Percentiles rank a stretch among this genome's conserved stretches.
phyloP scores from a whole-genome alignment of 2,113 vertebrate genomes.

The Anguilla rostrata region DNA sequence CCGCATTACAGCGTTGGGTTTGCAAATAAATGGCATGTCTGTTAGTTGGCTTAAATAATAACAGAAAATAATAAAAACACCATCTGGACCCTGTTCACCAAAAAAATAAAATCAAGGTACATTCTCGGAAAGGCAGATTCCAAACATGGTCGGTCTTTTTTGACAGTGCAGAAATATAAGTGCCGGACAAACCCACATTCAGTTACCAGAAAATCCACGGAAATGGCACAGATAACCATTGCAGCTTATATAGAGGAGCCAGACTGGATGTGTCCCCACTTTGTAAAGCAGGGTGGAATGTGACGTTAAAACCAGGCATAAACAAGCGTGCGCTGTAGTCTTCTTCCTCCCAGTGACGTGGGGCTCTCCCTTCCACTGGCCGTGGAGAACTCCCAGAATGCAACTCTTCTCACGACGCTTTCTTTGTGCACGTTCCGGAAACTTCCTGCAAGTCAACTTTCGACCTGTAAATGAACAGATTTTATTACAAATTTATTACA shows the following conservation, averaged over 20 bases:
- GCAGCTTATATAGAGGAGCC: background rate
- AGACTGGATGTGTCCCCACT: background rate
- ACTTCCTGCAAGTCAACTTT: slow-evolving; percentile 86
- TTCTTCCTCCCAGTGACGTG: background rate
- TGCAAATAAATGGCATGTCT: background rate
- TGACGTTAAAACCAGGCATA: background rate
- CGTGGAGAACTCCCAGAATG: background rate
- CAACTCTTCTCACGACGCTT: slow-evolving; percentile 68
- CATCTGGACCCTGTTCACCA: slow-evolving; percentile 3
- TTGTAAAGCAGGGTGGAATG: background rate
- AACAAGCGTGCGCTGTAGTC: background rate
- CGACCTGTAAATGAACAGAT: slow-evolving; percentile 70
- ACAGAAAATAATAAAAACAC: slow-evolving; percentile 3
- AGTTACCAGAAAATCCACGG: background rate
- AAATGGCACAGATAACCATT: background rate
- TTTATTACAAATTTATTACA: background rate
- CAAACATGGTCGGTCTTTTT: background rate
- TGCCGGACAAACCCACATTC: background rate
- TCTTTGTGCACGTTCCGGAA: slow-evolving; percentile 76
- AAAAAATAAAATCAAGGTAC: background rate
- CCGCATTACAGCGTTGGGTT: background rate
- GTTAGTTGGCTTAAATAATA: slow-evolving; percentile 1
- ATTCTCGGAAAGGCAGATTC: background rate
- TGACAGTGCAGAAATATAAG: background rate
- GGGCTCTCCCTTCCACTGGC: background rate